Evolutionary conservation across 2,888 invertebrate species (phyloP).

Genomic region (Eilema griseolum): DNA sequence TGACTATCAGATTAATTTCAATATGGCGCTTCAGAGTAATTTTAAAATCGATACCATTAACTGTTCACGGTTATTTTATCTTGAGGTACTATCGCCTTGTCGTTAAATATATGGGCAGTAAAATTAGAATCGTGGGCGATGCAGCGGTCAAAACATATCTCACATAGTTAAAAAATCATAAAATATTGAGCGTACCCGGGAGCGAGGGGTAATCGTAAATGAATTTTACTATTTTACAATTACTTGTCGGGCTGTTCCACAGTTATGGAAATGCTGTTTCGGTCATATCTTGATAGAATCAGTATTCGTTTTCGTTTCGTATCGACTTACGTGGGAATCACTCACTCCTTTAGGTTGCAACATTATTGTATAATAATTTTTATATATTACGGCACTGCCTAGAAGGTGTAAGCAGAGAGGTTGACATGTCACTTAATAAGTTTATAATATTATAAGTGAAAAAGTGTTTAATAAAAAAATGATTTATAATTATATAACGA

Average conservation of each 20-base stretch:
- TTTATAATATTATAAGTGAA: too few relatives aligned
- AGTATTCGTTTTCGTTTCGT: slow-evolving; percentile 8
- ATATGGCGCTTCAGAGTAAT: slow-evolving; percentile 44
- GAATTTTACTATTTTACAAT: slow-evolving; percentile 29
- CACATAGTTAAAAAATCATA: slow-evolving; percentile 51
- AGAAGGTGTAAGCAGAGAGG: too few relatives aligned
- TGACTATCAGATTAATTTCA: slow-evolving; percentile 41
- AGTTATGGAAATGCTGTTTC: slow-evolving; percentile 11
- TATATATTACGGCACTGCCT: too few relatives aligned
- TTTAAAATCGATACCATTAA: slow-evolving; percentile 44
- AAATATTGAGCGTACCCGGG: slow-evolving; percentile 38
- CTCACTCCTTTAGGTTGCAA: not conserved
- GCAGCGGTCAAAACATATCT: slow-evolving; percentile 50
- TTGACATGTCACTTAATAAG: too few relatives aligned
- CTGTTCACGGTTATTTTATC: slow-evolving; percentile 48
- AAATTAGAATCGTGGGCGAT: slow-evolving; percentile 48
- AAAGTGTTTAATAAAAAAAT: too few relatives aligned
- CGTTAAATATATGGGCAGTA: slow-evolving; percentile 52
- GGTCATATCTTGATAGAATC: slow-evolving; percentile 16
- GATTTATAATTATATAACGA: too few relatives aligned
- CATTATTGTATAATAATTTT: not conserved
- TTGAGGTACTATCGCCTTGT: slow-evolving; percentile 36
- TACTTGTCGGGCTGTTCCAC: slow-evolving; percentile 22
- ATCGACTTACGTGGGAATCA: slow-evolving; percentile 12
- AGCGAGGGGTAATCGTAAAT: slow-evolving; percentile 40